A percentile compares a stretch with the other conserved stretches of the same genome.
Conservation (phyloP, 2,888 invertebrate species). For the Eupithecia vulgata region DNA sequence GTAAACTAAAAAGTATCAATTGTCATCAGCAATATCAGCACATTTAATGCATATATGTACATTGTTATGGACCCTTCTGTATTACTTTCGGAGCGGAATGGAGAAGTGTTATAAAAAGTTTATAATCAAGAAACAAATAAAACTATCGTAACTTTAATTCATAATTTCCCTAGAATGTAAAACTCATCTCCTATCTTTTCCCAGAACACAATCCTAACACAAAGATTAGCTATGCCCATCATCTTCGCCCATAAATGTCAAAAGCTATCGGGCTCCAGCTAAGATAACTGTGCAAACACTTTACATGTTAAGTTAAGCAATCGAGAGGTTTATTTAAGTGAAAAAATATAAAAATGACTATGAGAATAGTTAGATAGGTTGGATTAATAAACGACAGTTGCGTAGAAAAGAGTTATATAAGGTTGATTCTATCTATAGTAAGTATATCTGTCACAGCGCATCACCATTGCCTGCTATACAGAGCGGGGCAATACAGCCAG, state of each 20-base stretch:
- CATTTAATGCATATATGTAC: too few species aligned
- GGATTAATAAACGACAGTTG: background rate
- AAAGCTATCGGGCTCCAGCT: constrained; percentile 45
- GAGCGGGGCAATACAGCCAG: too few species aligned
- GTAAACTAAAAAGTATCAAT: too few species aligned
- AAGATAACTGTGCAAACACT: constrained; percentile 46
- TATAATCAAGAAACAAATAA: background rate
- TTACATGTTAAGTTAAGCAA: constrained; percentile 51
- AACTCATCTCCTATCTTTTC: constrained; percentile 6
- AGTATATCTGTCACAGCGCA: too few species aligned
- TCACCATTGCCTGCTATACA: too few species aligned
- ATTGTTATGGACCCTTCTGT: too few species aligned
- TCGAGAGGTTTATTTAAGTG: constrained; percentile 46
- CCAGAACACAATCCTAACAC: constrained; percentile 18
- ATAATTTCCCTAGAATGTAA: background rate
- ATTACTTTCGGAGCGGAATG: too few species aligned
- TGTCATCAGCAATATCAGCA: too few species aligned
- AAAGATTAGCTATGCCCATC: constrained; percentile 27
- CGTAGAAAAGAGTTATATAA: constrained; percentile 6
- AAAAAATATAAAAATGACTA: constrained; percentile 14
- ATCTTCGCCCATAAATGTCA: constrained; percentile 34
- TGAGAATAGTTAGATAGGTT: background rate
- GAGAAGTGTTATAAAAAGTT: background rate
- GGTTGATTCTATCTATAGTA: too few species aligned
- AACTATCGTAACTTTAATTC: background rate